Percentiles rank a stretch among this genome's conserved stretches.
These are phyloP conservation scores for Enteromius argenteus DNA, from an alignment of 2,797 vertebrate genomes.

Conservation along the genomic window DNA sequence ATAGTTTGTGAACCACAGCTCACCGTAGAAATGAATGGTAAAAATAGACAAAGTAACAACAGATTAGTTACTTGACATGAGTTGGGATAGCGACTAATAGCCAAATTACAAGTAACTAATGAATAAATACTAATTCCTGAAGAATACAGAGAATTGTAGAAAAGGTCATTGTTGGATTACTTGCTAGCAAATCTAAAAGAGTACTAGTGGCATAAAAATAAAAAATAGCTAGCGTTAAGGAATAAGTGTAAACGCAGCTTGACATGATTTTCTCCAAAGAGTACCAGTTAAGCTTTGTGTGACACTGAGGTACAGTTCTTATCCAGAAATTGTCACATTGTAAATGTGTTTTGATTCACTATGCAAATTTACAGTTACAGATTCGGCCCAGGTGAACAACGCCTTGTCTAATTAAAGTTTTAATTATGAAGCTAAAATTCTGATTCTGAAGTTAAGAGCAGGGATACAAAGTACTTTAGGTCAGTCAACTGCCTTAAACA, in stretches of 20 bases:
- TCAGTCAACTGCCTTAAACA: constrained; percentile 60
- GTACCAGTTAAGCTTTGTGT: constrained; percentile 48
- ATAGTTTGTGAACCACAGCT: neutral
- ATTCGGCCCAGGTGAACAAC: constrained; percentile 39
- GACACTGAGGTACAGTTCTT: constrained; percentile 44
- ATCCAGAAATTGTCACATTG: constrained; percentile 61
- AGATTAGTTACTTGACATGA: neutral
- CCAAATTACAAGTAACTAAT: neutral
- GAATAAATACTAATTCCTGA: neutral
- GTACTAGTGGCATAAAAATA: neutral
- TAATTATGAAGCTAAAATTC: constrained; percentile 48
- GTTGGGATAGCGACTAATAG: neutral
- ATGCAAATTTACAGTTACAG: constrained; percentile 72
- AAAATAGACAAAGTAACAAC: neutral
- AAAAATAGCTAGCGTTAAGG: neutral
- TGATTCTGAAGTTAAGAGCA: constrained; percentile 36
- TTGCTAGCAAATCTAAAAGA: neutral
- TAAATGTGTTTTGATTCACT: constrained; percentile 67
- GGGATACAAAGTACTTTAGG: constrained; percentile 46
- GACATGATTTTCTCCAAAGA: constrained; percentile 38
- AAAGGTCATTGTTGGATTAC: neutral
- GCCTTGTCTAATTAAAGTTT: constrained; percentile 52
- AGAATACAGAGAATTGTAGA: neutral
- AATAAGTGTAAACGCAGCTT: constrained; percentile 21
- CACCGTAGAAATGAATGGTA: neutral